A percentile compares a stretch with the other conserved stretches of the same genome.
These are phyloP conservation scores for Tapera naevia DNA, from an alignment of 2,797 vertebrate genomes.

Conservation along the genomic window DNA sequence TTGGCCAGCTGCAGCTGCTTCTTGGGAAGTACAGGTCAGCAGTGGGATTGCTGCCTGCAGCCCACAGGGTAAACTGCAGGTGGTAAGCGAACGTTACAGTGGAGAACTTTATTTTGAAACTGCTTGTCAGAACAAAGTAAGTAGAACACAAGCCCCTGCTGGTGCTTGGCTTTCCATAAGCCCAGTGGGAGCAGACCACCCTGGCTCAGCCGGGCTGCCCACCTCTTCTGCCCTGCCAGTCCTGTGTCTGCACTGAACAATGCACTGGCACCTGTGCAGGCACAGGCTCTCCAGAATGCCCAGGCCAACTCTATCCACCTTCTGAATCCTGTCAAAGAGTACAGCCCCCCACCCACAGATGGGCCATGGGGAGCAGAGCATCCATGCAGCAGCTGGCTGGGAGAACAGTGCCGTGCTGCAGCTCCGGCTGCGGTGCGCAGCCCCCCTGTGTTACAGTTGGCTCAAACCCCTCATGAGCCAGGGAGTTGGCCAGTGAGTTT, in stretches of 20 bases:
- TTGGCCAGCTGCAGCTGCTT: neutral
- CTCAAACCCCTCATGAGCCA: neutral
- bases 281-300: neutral
- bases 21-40: neutral
- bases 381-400: neutral
- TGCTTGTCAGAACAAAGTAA: neutral
- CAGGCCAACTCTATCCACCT: neutral
- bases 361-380: neutral
- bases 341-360: neutral
- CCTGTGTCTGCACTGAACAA: neutral
- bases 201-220: neutral
- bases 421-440: neutral
- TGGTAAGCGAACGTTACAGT: neutral
- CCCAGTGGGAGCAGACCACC: neutral
- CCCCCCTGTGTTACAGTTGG: neutral
- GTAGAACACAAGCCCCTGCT: neutral
- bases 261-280: neutral
- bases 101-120: slow-evolving; percentile 42
- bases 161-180: neutral
- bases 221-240: neutral
- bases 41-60: neutral
- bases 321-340: neutral
- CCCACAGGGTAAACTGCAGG: neutral
- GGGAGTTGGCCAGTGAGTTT: rapidly evolving
- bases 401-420: neutral